Evolutionary conservation across 1,140 invertebrate species (phyloP), one percentile per base, ranked within the genome.

Genomic region (Drusus annulatus): DNA sequence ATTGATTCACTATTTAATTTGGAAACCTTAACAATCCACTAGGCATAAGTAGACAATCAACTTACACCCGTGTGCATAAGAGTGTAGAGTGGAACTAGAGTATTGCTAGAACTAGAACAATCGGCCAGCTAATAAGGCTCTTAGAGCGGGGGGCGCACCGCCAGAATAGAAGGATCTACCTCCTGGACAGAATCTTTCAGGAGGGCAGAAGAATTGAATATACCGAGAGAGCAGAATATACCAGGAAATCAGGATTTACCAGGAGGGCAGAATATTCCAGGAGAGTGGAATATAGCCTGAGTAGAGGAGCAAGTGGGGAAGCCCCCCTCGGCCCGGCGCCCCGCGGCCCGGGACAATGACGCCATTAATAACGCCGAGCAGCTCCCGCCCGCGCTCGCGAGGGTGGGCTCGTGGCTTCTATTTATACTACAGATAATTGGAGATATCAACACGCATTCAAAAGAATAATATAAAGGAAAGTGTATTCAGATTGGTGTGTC

Each of bases 311-410:
- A 0, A 56, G 19, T 56, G 0, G 16, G 19, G 0, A 16, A 17
- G 16, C 52, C 16, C 19, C 54, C 54, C 54, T 56, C 54, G 1
- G 54, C 2, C 21, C n/a, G 65, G 77, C 65, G 77, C 77, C 77
- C 65, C 62, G 36, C 51, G 65, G 63, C 25, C 76, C 74, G 45
- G 65, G 68, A 79, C 77, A 79, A 79, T 79, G 68, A 52, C 76
- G 77, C 77, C 77, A 73, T 79, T 73, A 79, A 79, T 79, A 79
- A 79, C 77, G 77, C 77, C 54, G 65, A 21, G 45, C 10, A 15
- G 45, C 68, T 51, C 4, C 56, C 36, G 60, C 60, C 36, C 56
- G 75, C 54, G 60, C 75, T 45, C 36, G 8, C 36, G 36, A 63
- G 36, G 75, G 56, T 51, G 45, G 68, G 73, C 73, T 75, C 25